Percentiles rank a stretch among this genome's conserved stretches.
Conservation (phyloP, 2,888 invertebrate species). For the Tanaodytes sp. region DNA sequence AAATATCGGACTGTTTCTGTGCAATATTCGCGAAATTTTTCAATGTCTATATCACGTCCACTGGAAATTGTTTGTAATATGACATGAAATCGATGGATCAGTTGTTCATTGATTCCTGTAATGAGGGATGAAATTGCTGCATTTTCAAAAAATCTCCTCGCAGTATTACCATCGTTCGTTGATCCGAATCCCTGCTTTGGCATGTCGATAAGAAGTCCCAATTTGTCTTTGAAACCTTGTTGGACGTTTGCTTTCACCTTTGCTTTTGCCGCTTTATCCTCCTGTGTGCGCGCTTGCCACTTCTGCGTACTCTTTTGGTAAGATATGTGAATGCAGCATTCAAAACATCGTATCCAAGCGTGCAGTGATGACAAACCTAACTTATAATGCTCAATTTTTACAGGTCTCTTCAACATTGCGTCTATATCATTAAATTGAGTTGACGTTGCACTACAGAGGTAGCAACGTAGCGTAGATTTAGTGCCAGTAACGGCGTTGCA, state of each 20-base stretch:
- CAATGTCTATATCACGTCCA: conserved; percentile 3
- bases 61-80: conserved; percentile 28
- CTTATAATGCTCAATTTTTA: background rate
- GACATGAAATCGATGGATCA: conserved; percentile 29
- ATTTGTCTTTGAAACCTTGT: conserved; percentile 25
- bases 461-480: background rate
- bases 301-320: conserved; percentile 14
- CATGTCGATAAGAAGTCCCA: conserved; percentile 24
- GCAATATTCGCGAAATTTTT: conserved; percentile 11
- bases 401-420: conserved; percentile 4
- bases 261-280: conserved; percentile 16
- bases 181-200: conserved; percentile 34
- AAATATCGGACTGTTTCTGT: conserved; percentile 24
- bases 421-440: conserved; percentile 24
- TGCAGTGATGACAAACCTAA: background rate
- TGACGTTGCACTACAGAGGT: background rate
- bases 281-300: conserved; percentile 26
- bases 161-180: conserved; percentile 37
- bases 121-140: too few relatives aligned
- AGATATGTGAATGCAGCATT: conserved; percentile 23
- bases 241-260: conserved; percentile 21
- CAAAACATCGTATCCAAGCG: background rate
- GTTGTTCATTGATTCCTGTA: background rate
- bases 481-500: background rate
- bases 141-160: conserved; percentile 14